These are phyloP conservation scores for Spilosoma lubricipeda DNA, from an alignment of 2,888 invertebrate species.

Conservation along the genomic window DNA sequence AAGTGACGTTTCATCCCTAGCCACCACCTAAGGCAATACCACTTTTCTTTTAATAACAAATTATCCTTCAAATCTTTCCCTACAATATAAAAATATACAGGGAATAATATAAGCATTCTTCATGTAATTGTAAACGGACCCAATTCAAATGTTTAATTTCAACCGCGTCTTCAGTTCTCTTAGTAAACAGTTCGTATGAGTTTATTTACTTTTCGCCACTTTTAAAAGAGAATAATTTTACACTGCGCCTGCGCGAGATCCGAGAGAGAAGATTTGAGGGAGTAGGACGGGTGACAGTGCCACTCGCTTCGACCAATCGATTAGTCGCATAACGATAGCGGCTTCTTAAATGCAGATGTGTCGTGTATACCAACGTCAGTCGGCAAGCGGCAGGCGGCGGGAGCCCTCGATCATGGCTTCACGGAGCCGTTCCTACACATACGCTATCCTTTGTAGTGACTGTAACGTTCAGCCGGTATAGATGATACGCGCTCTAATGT, in stretches of 20 bases:
- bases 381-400: conserved; percentile 77
- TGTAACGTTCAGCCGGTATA: conserved; percentile 64
- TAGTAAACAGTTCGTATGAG: conserved; percentile 78
- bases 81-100: conserved; percentile 27
- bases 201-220: conserved; percentile 85
- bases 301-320: conserved; percentile 85
- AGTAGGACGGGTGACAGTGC: conserved; percentile 75
- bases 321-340: conserved; percentile 87
- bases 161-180: conserved; percentile 68
- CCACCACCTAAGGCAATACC: conserved; percentile 64
- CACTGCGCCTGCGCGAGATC: conserved; percentile 75
- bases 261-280: conserved; percentile 69
- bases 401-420: conserved; percentile 72
- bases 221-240: conserved; percentile 73
- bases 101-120: conserved; percentile 23
- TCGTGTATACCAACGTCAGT: conserved; percentile 84
- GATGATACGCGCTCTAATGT: conserved; percentile 63
- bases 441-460: conserved; percentile 74
- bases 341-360: conserved; percentile 87
- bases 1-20: conserved; percentile 75
- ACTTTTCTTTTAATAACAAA: conserved; percentile 55
- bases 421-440: conserved; percentile 57
- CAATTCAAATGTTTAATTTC: conserved; percentile 56
- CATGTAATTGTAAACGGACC: conserved; percentile 46
- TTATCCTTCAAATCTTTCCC: conserved; percentile 35